Percentiles rank a stretch among this genome's conserved stretches.
phyloP scores from a whole-genome alignment of 2,888 invertebrate genomes.

The Himalopsyche japonica region DNA sequence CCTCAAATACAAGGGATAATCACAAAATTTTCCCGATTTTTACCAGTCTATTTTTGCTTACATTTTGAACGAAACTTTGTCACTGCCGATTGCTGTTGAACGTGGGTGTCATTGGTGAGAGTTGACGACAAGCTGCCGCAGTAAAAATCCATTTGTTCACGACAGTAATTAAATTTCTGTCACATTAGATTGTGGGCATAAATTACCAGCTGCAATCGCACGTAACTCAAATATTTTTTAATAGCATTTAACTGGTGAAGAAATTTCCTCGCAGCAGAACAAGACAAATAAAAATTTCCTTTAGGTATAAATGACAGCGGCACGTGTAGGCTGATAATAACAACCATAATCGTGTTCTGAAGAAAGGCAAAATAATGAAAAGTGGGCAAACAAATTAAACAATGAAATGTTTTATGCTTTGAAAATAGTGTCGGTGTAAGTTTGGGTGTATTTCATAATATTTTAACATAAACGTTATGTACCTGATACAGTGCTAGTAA shows the following conservation, averaged over 20 bases:
- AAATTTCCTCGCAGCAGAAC: background rate
- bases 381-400: no score
- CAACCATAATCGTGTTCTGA: background rate
- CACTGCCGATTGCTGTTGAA: background rate
- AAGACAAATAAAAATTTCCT: background rate
- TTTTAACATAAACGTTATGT: no score
- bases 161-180: background rate
- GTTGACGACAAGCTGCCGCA: background rate
- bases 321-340: background rate
- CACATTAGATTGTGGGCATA: background rate
- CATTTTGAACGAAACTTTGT: background rate
- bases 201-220: background rate
- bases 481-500: no score
- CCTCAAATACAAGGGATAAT: no score
- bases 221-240: background rate
- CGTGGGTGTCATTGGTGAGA: background rate
- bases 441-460: no score
- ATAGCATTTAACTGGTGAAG: background rate
- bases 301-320: background rate
- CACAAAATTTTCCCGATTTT: no score
- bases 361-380: no score
- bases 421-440: no score
- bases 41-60: no score
- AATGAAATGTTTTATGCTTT: no score
- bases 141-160: background rate